phyloP scores from a whole-genome alignment of 2,888 invertebrate species.

The Mactromeris polynyma region DNA sequence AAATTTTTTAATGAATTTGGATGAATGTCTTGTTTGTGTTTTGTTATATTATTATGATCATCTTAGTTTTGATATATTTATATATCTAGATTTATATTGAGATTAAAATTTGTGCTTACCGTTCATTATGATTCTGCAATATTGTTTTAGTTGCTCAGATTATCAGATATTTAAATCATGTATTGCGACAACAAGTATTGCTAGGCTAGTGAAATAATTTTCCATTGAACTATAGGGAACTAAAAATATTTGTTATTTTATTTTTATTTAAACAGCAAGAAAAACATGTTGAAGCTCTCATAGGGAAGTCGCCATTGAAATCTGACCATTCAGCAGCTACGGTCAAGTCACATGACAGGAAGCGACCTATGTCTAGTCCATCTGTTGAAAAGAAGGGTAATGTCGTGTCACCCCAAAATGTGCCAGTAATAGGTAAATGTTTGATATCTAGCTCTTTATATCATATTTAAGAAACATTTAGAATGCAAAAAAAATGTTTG shows the following conservation, averaged over 20 bases:
- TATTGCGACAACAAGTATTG: not conserved
- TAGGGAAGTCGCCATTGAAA: constrained; percentile 45
- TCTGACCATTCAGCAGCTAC: constrained; percentile 33
- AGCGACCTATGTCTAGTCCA: constrained; percentile 14
- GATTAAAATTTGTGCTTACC: no score
- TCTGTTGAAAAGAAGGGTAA: constrained; percentile 63
- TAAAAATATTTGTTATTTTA: not conserved
- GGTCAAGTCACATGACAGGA: constrained; percentile 44
- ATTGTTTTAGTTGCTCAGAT: no score
- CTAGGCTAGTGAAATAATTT: not conserved
- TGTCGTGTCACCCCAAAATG: constrained; percentile 68
- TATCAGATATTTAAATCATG: no score
- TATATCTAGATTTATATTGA: no score
- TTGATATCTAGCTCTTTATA: no score
- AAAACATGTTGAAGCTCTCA: constrained; percentile 24
- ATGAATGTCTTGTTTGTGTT: no score
- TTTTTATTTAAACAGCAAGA: constrained; percentile 34
- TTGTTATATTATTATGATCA: no score
- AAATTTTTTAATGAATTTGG: no score
- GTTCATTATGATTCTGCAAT: no score
- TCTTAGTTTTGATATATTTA: no score
- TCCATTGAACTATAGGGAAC: not conserved
- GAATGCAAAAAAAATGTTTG: no score
- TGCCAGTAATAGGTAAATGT: constrained; percentile 61
- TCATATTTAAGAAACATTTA: no score